Evolutionary conservation across 2,797 vertebrate species (phyloP), one percentile per base, ranked within the genome.

Genomic region (Scolopax rusticola): DNA sequence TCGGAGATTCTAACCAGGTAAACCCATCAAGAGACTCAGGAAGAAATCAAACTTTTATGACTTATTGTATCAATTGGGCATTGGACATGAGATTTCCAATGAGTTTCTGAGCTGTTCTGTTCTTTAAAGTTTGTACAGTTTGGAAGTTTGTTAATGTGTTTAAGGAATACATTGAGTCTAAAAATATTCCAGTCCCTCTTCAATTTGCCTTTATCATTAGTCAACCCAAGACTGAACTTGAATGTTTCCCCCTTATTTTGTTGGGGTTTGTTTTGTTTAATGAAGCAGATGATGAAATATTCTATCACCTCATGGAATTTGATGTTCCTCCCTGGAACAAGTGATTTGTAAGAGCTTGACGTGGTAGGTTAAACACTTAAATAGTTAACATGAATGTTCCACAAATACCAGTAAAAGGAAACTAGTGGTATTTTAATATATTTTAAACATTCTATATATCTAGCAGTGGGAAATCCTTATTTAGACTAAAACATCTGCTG

Each of bases 401-500:
- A 60, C 5, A 74, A 87, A 36, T 50, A 32, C 6, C 27, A 80
- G 48, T 48, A 84, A 89, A 59, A 70, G 6, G 28, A 90, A 93
- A 70, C 0, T 4, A 81, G 11, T 19, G 9, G 2, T 54, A 33
- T 80, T 90, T 89, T 32, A 57, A 59, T 51, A 11, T 70, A 53
- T 87, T 89, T 73, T n/a, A 85, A 92, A 70, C 25, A 64, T 63
- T 83, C 9, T 63, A 0, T 47, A n/a, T 71, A 70, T 93, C 36
- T 87, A 41, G 16, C 33, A 89, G 7, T 40, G 33, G 25, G 51
- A 93, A 87, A 63, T 68, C 3, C 27, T 43, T 57, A 76, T 77
- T 92, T 83, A 87, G 38, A 53, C 15, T 70, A 64, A 87, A 87
- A 27, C 33, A 87, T 78, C 78, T 80, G 38, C 16, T 78, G 47